Percentiles rank a stretch among this genome's conserved stretches.
Conservation (phyloP, 1,140 invertebrate species). For the Drosophila nigromelanica region DNA sequence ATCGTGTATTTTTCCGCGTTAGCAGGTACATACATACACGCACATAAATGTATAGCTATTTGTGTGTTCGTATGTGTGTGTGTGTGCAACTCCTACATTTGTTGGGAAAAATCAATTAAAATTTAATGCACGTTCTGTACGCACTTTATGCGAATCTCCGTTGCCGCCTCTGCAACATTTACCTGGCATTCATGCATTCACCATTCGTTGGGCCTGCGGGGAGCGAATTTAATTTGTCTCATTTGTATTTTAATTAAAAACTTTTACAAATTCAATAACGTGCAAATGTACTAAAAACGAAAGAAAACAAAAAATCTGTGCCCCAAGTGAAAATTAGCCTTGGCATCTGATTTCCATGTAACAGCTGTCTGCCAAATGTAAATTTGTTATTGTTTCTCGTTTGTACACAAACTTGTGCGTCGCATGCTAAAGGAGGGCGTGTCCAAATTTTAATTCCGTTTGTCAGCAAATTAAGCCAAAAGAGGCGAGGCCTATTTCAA, state of each 20-base stretch:
- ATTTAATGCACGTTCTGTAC: conserved; percentile 69
- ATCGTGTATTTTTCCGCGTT: conserved; percentile 66
- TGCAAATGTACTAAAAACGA: conserved; percentile 26
- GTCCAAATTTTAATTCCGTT: conserved; percentile 14
- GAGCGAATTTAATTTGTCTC: conserved; percentile 67
- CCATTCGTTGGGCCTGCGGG: conserved; percentile 37
- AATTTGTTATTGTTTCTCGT: conserved; percentile 26
- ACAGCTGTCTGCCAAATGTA: conserved; percentile 62
- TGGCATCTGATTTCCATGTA: conserved; percentile 62
- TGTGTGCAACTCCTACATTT: conserved; percentile 46
- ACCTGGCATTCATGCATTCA: conserved; percentile 11
- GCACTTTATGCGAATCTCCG: conserved; percentile 26
- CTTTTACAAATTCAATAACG: conserved; percentile 78
- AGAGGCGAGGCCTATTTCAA: not conserved
- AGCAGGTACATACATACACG: conserved; percentile 45
- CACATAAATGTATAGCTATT: conserved; percentile 3
- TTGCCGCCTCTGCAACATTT: conserved; percentile 16
- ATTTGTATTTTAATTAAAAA: conserved; percentile 81
- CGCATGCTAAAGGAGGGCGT: not conserved
- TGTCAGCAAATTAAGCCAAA: conserved; percentile 18
- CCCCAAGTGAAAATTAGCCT: conserved; percentile 41
- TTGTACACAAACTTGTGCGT: not conserved
- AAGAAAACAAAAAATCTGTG: conserved; percentile 10
- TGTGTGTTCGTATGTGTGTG: conserved; percentile 1
- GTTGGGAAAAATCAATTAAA: conserved; percentile 80